phyloP scores from a whole-genome alignment of 2,113 vertebrate genomes.

The Haemorhous mexicanus region DNA sequence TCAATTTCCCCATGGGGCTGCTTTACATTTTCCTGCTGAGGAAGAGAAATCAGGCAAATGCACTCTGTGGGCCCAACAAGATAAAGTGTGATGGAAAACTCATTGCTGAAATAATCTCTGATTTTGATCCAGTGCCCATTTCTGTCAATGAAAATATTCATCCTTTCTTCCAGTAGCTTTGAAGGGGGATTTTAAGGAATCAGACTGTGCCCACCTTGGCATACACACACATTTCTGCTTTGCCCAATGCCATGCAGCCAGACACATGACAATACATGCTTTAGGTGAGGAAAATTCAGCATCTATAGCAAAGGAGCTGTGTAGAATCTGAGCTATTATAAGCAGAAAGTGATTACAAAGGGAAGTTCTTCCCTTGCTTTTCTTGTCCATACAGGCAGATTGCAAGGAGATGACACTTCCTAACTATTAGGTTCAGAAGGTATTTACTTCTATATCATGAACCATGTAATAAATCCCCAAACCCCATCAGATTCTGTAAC shows the following conservation, averaged over 20 bases:
- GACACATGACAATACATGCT: neutral
- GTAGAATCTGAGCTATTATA: neutral
- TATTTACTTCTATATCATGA: neutral
- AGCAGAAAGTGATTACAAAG: neutral
- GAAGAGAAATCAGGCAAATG: neutral
- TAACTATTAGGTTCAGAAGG: neutral
- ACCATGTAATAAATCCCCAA: neutral
- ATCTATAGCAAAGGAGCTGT: neutral
- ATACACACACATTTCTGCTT: neutral
- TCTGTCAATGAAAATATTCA: constrained; percentile 10
- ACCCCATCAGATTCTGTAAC: neutral
- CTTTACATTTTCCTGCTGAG: neutral
- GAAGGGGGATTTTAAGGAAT: neutral
- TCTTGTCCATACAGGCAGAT: neutral
- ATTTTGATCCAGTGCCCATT: neutral
- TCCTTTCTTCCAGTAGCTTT: neutral
- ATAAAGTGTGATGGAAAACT: neutral
- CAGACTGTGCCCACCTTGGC: neutral
- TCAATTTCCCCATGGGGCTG: neutral
- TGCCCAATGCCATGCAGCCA: neutral
- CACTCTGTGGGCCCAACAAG: neutral
- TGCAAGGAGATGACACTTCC: neutral
- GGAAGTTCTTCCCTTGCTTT: neutral
- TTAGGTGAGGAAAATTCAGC: neutral
- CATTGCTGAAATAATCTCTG: neutral